These are phyloP conservation scores for Stenodera caucasica DNA, from an alignment of 2,888 invertebrate genomes.

Conservation along the genomic window DNA sequence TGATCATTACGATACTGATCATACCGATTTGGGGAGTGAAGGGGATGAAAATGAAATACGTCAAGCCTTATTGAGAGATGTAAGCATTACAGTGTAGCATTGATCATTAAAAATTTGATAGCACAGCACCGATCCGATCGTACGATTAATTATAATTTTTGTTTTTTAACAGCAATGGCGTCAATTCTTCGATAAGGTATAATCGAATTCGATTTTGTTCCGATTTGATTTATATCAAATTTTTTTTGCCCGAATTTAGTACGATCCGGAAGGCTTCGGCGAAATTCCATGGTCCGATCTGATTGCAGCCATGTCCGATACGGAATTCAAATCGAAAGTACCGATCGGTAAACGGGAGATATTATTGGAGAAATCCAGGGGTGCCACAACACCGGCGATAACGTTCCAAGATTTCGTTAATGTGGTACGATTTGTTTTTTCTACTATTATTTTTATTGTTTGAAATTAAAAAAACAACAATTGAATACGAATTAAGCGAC, in stretches of 20 bases:
- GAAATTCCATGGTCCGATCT: constrained; percentile 89
- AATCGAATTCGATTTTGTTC: constrained; percentile 34
- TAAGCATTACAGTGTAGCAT: constrained; percentile 57
- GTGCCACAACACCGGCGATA: constrained; percentile 73
- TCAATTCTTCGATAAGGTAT: constrained; percentile 82
- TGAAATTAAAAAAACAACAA: neutral
- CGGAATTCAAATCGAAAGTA: constrained; percentile 52
- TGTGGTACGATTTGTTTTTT: constrained; percentile 72
- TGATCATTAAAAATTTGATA: too few species aligned
- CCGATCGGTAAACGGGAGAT: constrained; percentile 58
- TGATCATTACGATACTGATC: constrained; percentile 77
- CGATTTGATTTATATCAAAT: too few species aligned
- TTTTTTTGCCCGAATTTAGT: constrained; percentile 59
- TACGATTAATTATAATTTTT: too few species aligned
- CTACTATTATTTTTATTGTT: neutral
- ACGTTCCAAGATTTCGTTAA: constrained; percentile 94
- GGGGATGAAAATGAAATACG: constrained; percentile 77
- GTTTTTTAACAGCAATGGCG: constrained; percentile 80
- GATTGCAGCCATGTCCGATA: constrained; percentile 67
- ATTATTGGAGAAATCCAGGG: constrained; percentile 71
- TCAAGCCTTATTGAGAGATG: constrained; percentile 77
- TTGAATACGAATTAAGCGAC: neutral
- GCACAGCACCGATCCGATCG: too few species aligned
- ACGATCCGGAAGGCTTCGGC: constrained; percentile 90
- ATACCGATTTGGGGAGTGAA: constrained; percentile 79